Conservation (phyloP, 2,113 vertebrate species). For the Delphinus delphis region DNA sequence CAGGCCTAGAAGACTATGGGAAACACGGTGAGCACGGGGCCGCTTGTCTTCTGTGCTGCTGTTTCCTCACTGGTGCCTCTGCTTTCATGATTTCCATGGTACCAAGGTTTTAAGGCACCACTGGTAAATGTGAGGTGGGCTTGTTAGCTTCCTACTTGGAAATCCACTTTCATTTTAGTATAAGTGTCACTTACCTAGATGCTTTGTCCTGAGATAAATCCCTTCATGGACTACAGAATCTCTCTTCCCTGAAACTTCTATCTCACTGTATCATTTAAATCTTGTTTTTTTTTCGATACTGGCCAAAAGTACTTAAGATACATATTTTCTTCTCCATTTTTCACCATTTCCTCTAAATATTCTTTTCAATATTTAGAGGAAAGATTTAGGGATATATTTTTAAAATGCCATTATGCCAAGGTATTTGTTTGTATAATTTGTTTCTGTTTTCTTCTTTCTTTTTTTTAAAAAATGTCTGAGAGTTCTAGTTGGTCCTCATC, state of each 20-base stretch:
- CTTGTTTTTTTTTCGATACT: neutral
- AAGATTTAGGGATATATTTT: neutral
- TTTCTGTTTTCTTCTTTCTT: neutral
- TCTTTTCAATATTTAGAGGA: neutral
- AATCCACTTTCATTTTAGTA: neutral
- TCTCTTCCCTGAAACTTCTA: neutral
- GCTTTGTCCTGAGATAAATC: neutral
- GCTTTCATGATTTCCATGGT: neutral
- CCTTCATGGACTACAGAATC: neutral
- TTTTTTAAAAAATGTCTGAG: neutral
- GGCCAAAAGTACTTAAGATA: neutral
- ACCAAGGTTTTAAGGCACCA: neutral
- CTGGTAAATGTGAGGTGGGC: neutral
- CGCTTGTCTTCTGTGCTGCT: accelerated
- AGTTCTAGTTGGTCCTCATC: neutral
- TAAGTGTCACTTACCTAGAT: neutral
- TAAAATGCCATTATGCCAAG: neutral
- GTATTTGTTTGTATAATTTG: neutral
- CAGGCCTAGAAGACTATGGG: conserved; percentile 76
- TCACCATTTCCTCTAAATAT: neutral
- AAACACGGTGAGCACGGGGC: conserved; percentile 78
- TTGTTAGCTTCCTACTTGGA: neutral
- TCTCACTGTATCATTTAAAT: neutral
- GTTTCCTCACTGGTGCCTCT: neutral
- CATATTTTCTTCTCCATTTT: neutral